Base-by-base conservation (phyloP, 2,113 vertebrate species). In the Bufo gargarizans region DNA sequence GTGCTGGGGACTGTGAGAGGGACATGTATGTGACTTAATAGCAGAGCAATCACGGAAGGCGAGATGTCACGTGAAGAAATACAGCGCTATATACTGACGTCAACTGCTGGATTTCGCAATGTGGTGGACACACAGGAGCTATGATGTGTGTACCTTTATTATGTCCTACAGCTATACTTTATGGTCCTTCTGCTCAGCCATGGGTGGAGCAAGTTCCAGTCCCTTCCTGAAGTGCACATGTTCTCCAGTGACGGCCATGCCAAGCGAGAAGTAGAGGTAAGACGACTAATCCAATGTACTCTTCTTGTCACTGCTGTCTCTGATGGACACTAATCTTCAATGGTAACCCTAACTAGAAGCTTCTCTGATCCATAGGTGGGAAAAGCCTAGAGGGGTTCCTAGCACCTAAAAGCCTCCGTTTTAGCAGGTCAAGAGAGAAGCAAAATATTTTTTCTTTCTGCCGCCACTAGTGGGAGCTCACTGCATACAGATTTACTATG, bases 231-330 rank as follows among this genome's bases (percentile, higher is more conserved):
- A 22, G 14, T 53, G 80, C 10, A 1, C 33, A 47, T 3, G 10
- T 22, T 11, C 1, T 13, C 63, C 5, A 8, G 56, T 4, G 11
- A 59, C 9, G 16, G 45, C 17, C 5, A 12, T 7, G 45, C 33
- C 33, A 14, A 19, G 63, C 47, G 19, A 22, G 13, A 65, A n/a
- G 59, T 67, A 83, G 6, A 83, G 82, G 82, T 83, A 69, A 83
- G 47, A 69, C 13, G 43, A 0, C 10, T 10, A 4, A 47, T 0
- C 33, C 3, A 77, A n/a, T 19, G 6, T 63, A 63, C 3, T 63
- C 61, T 20, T 59, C 14, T 8, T 20, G 9, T 63, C 17, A 63
- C 61, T 63, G 6, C 67, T 71, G 67, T 65, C 4, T 20, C n/a
- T 14, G 7, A 49, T 77, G 72, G 6, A 1, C 72, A 9, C 17